These are phyloP conservation scores for Petrolisthes cinctipes DNA, from an alignment of 2,888 invertebrate species.

Conservation along the genomic window DNA sequence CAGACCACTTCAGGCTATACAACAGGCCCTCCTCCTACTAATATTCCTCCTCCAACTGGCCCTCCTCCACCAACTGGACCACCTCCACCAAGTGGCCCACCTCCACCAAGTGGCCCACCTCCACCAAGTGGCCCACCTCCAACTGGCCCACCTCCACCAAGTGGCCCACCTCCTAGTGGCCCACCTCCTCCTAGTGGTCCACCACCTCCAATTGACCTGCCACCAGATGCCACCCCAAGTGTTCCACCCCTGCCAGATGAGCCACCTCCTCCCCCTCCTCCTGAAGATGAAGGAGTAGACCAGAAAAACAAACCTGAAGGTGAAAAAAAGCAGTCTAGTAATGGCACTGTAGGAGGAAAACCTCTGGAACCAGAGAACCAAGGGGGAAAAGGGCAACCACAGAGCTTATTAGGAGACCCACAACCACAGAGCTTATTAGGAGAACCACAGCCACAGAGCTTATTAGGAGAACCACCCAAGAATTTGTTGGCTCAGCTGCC, in stretches of 20 bases:
- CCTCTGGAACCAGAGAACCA: background rate
- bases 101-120: background rate
- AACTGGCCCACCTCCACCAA: too few relatives aligned
- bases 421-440: background rate
- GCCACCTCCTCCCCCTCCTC: conserved; percentile 51
- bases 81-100: background rate
- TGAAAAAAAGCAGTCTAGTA: background rate
- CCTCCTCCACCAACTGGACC: conserved; percentile 6
- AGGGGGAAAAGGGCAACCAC: background rate
- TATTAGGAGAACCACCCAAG: background rate
- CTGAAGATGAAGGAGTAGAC: conserved; percentile 30
- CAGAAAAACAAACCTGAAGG: background rate
- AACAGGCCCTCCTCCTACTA: conserved; percentile 30
- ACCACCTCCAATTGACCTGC: conserved; percentile 6
- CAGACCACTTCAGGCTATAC: background rate
- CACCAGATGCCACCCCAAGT: conserved; percentile 26
- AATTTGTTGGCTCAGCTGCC: background rate
- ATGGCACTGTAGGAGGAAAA: background rate
- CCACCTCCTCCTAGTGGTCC: background rate
- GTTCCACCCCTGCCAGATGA: conserved; percentile 45
- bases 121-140: background rate
- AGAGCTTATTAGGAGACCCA: background rate
- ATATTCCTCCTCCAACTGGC: background rate
- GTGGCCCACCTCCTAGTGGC: background rate
- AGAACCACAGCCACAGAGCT: background rate